A percentile compares a stretch with the other conserved stretches of the same genome.
Evolutionary conservation across 2,797 vertebrate genomes (phyloP).

Genomic region (Sardinella longiceps): DNA sequence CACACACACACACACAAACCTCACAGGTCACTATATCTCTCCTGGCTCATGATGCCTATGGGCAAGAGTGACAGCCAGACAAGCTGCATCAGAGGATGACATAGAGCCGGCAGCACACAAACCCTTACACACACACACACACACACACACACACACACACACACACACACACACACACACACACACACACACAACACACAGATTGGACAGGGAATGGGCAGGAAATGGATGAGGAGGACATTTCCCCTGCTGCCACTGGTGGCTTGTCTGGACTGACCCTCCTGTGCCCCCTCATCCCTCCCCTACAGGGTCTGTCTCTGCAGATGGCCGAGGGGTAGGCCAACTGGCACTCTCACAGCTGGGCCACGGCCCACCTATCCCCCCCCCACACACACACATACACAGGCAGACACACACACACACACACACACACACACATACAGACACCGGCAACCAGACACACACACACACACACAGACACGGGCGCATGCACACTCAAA

Average conservation of each 20-base stretch:
- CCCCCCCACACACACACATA: background rate
- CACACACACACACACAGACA: background rate
- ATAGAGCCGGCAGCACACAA: background rate
- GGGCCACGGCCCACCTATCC: background rate
- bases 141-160: too few species aligned
- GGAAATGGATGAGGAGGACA: background rate
- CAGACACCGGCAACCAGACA: too few species aligned
- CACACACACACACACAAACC: too few species aligned
- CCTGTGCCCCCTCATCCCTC: background rate
- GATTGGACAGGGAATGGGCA: too few species aligned
- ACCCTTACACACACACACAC: too few species aligned
- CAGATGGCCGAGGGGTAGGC: background rate
- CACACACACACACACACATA: background rate
- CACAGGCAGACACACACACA: background rate
- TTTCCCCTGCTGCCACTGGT: background rate
- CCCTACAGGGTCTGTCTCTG: background rate
- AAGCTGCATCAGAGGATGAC: too few species aligned
- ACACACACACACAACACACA: too few species aligned
- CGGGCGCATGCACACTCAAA: too few species aligned
- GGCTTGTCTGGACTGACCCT: background rate
- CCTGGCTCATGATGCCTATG: too few species aligned
- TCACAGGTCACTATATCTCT: too few species aligned
- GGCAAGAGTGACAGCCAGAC: background rate
- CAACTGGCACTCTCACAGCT: slow-evolving; percentile 9
- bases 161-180: too few species aligned